These are phyloP conservation scores for Meteorus sp. DNA, from an alignment of 1,140 invertebrate genomes.

Conservation along the genomic window DNA sequence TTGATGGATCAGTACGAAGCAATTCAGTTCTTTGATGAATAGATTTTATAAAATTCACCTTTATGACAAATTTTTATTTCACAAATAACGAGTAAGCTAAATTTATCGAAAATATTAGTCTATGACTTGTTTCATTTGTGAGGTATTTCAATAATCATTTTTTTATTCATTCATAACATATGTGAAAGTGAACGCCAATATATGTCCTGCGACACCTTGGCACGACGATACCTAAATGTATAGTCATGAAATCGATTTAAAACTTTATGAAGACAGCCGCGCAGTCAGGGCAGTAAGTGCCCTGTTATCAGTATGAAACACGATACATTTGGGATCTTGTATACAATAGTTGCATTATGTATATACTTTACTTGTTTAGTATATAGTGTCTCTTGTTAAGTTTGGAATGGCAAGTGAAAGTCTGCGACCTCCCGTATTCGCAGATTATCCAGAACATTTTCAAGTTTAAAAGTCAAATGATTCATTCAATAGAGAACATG, in stretches of 20 bases:
- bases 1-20: no score
- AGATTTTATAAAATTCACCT: no score
- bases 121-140: no score
- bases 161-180: no score
- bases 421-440: background rate
- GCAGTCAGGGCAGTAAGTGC: slow-evolving; percentile 13
- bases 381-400: slow-evolving; percentile 3
- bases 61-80: no score
- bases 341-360: slow-evolving; percentile 15
- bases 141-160: no score
- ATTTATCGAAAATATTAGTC: no score
- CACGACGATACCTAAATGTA: no score
- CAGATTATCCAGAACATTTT: background rate
- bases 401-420: background rate
- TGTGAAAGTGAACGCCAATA: no score
- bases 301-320: slow-evolving; percentile 4
- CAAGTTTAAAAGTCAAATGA: background rate
- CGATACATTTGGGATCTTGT: slow-evolving; percentile 2
- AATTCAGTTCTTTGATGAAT: no score
- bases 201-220: no score
- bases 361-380: slow-evolving; percentile 8
- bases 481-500: background rate
- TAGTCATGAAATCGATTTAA: slow-evolving; percentile 24
- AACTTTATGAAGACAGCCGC: slow-evolving; percentile 12
- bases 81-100: no score